A percentile compares a stretch with the other conserved stretches of the same genome.
phyloP scores from a whole-genome alignment of 2,797 vertebrate genomes.

The Zalophus californianus region DNA sequence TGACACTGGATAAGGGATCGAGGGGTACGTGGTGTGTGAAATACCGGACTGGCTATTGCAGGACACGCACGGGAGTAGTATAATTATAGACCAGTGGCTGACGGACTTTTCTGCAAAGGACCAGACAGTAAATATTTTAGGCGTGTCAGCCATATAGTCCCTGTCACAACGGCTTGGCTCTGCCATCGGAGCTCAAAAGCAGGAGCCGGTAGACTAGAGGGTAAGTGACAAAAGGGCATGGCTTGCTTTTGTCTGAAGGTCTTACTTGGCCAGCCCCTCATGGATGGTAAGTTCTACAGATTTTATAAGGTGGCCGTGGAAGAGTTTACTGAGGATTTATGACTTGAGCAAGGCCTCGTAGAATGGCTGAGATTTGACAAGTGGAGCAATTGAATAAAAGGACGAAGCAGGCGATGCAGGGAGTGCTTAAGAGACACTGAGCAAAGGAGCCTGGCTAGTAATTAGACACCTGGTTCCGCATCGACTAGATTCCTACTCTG shows the following conservation, averaged over 20 bases:
- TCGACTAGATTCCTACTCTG: neutral
- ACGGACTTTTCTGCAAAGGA: neutral
- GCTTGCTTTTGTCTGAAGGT: neutral
- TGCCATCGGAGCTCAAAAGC: neutral
- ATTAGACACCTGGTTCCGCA: neutral
- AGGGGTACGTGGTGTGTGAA: neutral
- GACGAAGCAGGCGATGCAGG: neutral
- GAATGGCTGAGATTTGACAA: neutral
- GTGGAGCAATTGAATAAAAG: neutral
- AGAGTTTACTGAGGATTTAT: neutral
- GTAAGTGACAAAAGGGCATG: neutral
- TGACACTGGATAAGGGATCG: neutral
- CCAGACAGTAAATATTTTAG: neutral
- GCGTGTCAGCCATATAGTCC: neutral
- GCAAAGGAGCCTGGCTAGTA: neutral
- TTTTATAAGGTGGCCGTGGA: neutral
- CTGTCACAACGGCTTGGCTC: neutral
- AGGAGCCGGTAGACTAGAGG: neutral
- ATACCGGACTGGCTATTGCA: neutral
- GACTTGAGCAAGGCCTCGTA: neutral
- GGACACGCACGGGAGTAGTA: neutral
- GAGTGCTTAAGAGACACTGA: neutral
- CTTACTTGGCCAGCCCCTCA: neutral
- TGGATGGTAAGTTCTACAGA: neutral
- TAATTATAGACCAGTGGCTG: neutral